Evolutionary conservation across 2,888 invertebrate genomes (phyloP).

Genomic region (Hypercompe scribonia): DNA sequence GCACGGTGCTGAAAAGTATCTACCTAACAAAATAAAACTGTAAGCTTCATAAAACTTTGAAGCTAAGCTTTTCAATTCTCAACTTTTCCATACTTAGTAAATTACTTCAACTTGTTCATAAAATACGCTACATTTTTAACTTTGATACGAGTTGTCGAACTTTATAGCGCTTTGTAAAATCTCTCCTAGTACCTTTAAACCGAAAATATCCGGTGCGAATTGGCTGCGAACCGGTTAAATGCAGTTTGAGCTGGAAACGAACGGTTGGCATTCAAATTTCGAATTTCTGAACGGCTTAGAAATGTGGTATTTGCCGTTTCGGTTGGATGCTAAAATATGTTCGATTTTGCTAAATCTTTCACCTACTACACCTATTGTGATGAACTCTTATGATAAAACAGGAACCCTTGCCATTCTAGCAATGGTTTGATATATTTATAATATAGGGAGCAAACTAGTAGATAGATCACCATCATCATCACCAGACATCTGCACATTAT

Average conservation of each 20-base stretch:
- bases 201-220: conserved; percentile 46
- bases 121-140: conserved; percentile 49
- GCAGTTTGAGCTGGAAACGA: conserved; percentile 26
- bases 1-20: not conserved
- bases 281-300: conserved; percentile 18
- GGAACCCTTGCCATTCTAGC: too few species aligned
- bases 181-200: conserved; percentile 32
- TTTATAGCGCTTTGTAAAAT: conserved; percentile 37
- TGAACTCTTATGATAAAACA: too few species aligned
- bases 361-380: not conserved
- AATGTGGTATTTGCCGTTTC: conserved; percentile 6
- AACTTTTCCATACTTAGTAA: conserved; percentile 42
- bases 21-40: conserved; percentile 19
- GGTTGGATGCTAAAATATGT: not conserved
- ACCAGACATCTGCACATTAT: too few species aligned
- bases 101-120: conserved; percentile 41
- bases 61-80: conserved; percentile 38
- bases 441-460: too few species aligned
- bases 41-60: conserved; percentile 18
- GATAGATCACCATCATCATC: too few species aligned
- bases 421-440: too few species aligned
- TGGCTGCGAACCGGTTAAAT: conserved; percentile 27
- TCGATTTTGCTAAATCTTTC: not conserved
- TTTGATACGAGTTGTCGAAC: conserved; percentile 26
- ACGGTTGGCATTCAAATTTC: conserved; percentile 24